Evolutionary conservation across 37 sponge, comb jelly and placozoan genomes (phyloP).

Genomic region (Petrosia ficiformis): DNA sequence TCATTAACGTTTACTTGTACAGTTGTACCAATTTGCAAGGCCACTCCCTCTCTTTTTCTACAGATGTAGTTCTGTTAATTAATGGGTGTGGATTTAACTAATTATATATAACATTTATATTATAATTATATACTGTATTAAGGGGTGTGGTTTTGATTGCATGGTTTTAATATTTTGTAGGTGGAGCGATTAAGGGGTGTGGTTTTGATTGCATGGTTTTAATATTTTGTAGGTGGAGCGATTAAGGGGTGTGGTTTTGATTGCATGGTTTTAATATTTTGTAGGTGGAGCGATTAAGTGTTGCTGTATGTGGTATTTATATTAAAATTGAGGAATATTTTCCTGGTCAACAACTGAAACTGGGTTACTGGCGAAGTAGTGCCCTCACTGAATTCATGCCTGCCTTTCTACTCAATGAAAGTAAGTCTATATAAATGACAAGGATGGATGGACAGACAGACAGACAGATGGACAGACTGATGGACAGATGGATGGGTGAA

Average conservation of each 20-base stretch:
- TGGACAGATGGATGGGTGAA: no score
- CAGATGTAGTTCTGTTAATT: no score
- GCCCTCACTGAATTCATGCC: constrained; percentile 18
- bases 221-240: background rate
- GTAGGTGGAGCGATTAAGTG: constrained; percentile 28
- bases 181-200: no score
- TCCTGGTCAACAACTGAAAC: constrained; percentile 35
- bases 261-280: background rate
- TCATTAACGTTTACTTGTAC: no score
- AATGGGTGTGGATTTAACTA: no score
- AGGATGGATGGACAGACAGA: no score
- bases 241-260: constrained; percentile 16
- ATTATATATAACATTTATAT: no score
- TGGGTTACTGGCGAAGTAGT: constrained; percentile 54
- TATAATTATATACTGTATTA: no score
- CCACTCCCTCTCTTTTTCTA: no score
- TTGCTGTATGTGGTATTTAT: constrained; percentile 34
- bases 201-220: background rate
- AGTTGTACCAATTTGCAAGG: no score
- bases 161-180: background rate
- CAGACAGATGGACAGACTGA: no score
- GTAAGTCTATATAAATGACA: background rate
- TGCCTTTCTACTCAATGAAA: constrained; percentile 27
- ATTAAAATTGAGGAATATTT: constrained; percentile 66
- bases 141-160: no score